Conservation (phyloP, 1,140 invertebrate genomes). For the Seison nebaliae region DNA sequence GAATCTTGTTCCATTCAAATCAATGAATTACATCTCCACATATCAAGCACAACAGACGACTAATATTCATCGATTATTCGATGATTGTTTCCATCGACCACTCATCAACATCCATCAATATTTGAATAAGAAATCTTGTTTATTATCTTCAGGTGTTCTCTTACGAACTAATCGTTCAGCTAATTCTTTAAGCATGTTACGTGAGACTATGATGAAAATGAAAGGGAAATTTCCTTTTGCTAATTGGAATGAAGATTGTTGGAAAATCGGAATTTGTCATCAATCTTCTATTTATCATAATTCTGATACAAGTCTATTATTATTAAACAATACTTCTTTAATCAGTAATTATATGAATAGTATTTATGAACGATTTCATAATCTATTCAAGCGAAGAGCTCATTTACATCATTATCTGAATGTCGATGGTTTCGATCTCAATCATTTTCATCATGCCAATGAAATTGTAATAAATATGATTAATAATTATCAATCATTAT, state of each 20-base stretch:
- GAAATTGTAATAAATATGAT: not conserved
- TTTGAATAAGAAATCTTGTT: slow-evolving; percentile 21
- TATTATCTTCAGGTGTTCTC: slow-evolving; percentile 29
- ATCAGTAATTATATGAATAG: slow-evolving; percentile 22
- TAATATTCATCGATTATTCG: slow-evolving; percentile 28
- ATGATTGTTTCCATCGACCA: slow-evolving; percentile 25
- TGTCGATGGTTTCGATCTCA: not conserved
- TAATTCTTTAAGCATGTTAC: slow-evolving; percentile 28
- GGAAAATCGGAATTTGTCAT: slow-evolving; percentile 30
- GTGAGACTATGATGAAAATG: slow-evolving; percentile 28
- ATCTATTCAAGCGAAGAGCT: slow-evolving; percentile 28
- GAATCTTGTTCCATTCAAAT: slow-evolving; percentile 30
- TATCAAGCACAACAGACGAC: slow-evolving; percentile 20
- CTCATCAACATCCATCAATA: slow-evolving; percentile 23
- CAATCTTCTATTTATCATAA: slow-evolving; percentile 26
- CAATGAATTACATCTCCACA: slow-evolving; percentile 22
- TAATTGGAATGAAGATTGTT: slow-evolving; percentile 30
- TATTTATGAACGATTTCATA: slow-evolving; percentile 23
- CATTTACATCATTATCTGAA: slow-evolving; percentile 13
- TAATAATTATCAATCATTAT: not conserved
- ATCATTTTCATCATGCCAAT: not conserved
- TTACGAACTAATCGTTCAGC: slow-evolving; percentile 24
- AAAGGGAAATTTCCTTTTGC: slow-evolving; percentile 25
- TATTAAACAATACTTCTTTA: slow-evolving; percentile 29
- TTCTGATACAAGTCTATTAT: slow-evolving; percentile 25